These are phyloP conservation scores for Eudasyphora cyanicolor DNA, from an alignment of 2,888 invertebrate species.

Conservation along the genomic window DNA sequence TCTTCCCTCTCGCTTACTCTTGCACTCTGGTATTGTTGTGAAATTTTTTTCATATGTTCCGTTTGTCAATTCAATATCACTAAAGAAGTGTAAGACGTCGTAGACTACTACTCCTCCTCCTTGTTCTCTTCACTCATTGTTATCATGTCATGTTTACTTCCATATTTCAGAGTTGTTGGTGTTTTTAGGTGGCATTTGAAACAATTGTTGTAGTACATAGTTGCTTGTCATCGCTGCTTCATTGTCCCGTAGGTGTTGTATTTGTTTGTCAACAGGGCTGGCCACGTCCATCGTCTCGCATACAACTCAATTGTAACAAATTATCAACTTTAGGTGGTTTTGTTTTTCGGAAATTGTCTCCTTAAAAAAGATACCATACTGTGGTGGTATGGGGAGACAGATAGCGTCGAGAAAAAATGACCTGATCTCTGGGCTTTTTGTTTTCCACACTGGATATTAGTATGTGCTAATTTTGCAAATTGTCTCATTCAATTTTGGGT, in stretches of 20 bases:
- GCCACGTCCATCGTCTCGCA: conserved; percentile 20
- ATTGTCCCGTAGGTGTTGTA: conserved; percentile 57
- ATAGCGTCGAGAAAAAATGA: neutral
- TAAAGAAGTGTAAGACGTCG: too few species aligned
- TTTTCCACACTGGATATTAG: neutral
- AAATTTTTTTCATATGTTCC: neutral
- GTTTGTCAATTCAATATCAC: conserved; percentile 22
- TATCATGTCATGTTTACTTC: too few species aligned
- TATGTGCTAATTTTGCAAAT: conserved; percentile 24
- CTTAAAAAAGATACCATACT: neutral
- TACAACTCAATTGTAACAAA: conserved; percentile 62
- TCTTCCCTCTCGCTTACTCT: neutral
- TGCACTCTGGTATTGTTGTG: neutral
- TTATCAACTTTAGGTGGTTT: conserved; percentile 54
- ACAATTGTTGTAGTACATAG: conserved; percentile 15
- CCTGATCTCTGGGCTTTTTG: neutral
- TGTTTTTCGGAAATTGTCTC: neutral
- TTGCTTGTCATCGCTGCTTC: neutral
- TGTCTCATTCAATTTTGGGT: neutral
- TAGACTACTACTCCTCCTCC: neutral
- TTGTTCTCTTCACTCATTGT: too few species aligned
- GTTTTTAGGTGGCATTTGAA: too few species aligned
- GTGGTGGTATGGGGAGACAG: too few species aligned
- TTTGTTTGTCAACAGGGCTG: conserved; percentile 66
- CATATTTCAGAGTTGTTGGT: too few species aligned